Evolutionary conservation across 2,113 vertebrate genomes (phyloP), one percentile per base, ranked within the genome.

Genomic region (Dipodomys ordii): DNA sequence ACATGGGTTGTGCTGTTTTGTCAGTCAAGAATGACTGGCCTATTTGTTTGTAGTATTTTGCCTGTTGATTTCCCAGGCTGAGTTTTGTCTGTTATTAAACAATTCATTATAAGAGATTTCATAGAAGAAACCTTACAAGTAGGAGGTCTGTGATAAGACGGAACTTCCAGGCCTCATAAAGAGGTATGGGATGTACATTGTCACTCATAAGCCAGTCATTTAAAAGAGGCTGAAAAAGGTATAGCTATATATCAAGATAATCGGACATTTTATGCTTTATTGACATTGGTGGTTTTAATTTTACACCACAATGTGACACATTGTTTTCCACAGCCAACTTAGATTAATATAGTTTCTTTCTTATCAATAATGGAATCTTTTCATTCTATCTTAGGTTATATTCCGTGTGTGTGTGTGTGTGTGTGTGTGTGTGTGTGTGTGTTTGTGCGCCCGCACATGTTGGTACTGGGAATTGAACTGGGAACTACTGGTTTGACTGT

Each of bases 81-180:
- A 62, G 25, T 92, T 97, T 96, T 96, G 13, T 87, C 23, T 87
- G 57, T 57, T 15, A 57, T 57, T 60, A 78, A 88, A 85, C 2
- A 79, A 77, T 1, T 69, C 87, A 88, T 25, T 28, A 67, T 7
- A 71, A 0, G 8, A 76, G 6, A 27, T 80, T 92, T n/a, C 16
- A 65, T 4, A 71, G n/a, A 53, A 22, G 0, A 73, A 12, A 57
- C 77, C 12, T 7, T 71, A 30, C 5, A n/a, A 25, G 13, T 20
- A 0, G 7, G 11, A 32, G 77, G 3, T 1, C 6, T 90, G 13
- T 2, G 22, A 57, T 62, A 72, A 28, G 92, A 69, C 2, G 30
- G 53, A 80, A 67, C 10, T 71, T 79, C 20, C 13, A 84, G 73
- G 9, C 0, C 28, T 3, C 3, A 57, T 39, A 84, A 83, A 2